phyloP scores from a whole-genome alignment of 2,113 vertebrate species.

The Ophiodon elongatus region DNA sequence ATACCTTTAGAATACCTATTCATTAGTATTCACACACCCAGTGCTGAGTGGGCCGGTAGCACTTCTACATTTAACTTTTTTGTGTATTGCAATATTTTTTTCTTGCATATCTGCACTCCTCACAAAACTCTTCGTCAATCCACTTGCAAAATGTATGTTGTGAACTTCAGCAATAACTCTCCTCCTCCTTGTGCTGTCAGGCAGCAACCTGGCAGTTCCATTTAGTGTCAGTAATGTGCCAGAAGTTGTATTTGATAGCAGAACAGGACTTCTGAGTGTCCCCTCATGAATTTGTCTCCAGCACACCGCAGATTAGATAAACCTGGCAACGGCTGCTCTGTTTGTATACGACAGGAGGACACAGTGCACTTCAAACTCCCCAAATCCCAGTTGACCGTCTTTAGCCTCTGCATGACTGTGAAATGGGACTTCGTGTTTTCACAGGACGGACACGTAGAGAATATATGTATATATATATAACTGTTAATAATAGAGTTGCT shows the following conservation, averaged over 20 bases:
- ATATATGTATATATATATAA: too few species aligned
- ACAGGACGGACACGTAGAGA: too few species aligned
- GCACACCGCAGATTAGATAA: conserved; percentile 57
- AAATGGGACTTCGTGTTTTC: conserved; percentile 54
- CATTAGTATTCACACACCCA: too few species aligned
- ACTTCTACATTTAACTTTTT: too few species aligned
- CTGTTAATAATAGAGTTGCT: conserved; percentile 50
- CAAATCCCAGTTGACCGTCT: conserved; percentile 23
- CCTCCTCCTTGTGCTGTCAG: background rate
- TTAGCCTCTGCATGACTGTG: conserved; percentile 34
- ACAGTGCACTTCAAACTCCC: conserved; percentile 1
- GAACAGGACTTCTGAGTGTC: conserved; percentile 43
- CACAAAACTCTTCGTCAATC: too few species aligned
- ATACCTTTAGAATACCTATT: background rate
- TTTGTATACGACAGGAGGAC: background rate
- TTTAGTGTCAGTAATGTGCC: background rate
- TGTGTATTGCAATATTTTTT: too few species aligned
- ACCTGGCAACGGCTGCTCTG: background rate
- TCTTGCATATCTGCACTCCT: too few species aligned
- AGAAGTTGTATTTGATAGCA: conserved; percentile 25
- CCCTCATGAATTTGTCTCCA: conserved; percentile 5
- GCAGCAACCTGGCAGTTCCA: background rate
- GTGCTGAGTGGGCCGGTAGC: too few species aligned
- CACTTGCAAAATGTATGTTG: background rate
- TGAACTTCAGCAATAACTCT: background rate